Base-by-base conservation (phyloP, 2,888 invertebrate species). In the Candidula unifasciata region DNA sequence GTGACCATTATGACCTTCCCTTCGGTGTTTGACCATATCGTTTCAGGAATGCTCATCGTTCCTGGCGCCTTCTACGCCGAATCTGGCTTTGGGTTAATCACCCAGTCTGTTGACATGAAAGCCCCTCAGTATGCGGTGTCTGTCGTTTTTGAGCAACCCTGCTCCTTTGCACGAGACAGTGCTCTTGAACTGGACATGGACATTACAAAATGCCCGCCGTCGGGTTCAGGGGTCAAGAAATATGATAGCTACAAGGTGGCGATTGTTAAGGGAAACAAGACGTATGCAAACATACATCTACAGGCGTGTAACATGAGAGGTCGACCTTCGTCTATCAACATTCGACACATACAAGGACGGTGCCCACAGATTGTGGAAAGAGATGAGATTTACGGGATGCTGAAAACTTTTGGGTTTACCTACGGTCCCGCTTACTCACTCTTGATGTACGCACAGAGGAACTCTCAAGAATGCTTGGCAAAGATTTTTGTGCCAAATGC, bases 41-140 rank as follows among this genome's bases (percentile, higher is more conserved):
- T 89, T 6, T 85, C 82, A 0, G 88, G 87, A 2, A 83, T 78
- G 27, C 86, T 88, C n/a, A 64, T 89, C 24, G 86, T 88, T 3
- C 90, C 89, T 3, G 90, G 89, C 1, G 88, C 89, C 1, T 84
- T 88, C 21, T 89, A 89, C 81, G 89, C 87, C 1, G 90, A 90
- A 78, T 85, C 89, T n/a, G 90, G 87, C 1, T 85, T 90, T 35
- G 89, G 87, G 33, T 78, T 89, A 30, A 88, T 84, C 27, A 35
- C 64, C 44, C 84, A 86, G 44, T 68, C 69, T 27, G 71, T 66
- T 81, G 44, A 33, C 2, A 81, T 77, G 54, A 57, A 83, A 52
- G 83, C 83, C 33, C 81, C 80, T 5, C 77, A 79, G 66, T 86
- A 83, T 81, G 57, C 86, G 21, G 81, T 86, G 24, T 73, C 81